Base-by-base conservation (phyloP, 2,888 invertebrate species). In the Leptogaster cylindrica region DNA sequence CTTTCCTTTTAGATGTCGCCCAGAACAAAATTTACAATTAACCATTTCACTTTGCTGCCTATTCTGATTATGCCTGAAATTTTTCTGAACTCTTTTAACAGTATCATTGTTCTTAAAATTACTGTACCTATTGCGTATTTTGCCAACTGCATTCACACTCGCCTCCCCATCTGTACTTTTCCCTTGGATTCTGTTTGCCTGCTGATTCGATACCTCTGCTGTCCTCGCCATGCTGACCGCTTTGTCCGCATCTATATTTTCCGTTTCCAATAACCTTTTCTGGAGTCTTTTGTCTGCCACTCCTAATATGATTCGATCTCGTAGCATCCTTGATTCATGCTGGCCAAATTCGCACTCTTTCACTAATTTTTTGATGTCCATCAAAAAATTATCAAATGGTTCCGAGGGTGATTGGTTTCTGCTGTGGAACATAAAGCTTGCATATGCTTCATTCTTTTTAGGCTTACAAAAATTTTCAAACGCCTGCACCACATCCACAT, bases 221-320 rank as follows among this genome's bases (percentile, higher is more conserved):
- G 63, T 12, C 10, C 20, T 27, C 3, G 31, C 48, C 41, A 63
- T 58, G 2, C 27, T 36, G 7, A 67, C 51, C 1, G 50, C 61
- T 14, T 61, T 50, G 8, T 36, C 48, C 25, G 25, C 14, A 14
- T 28, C 46, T 23, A 63, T 6, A 6, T 46, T 18, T 2, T 44
- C 16, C 14, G 16, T 46, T 12, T 63, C 46, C 8, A 63, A 14
- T 7, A 63, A 23, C n/a, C 46, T 39, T 6, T 25, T 61, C 27
- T 68, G 63, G 1, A 52, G 2, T 2, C 8, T 41, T 44, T 66
- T 61, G 14, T 66, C 46, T 3, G 16, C 10, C 10, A 41, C 41
- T 12, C 61, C 28, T 16, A 41, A n/a, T 25, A 61, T 23, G 5
- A 61, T 61, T 7, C 41, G 8, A 8, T 41, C 41, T 16, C n/a